These are phyloP conservation scores for Heliconius charithonia DNA, from an alignment of 2,888 invertebrate genomes.

Conservation along the genomic window DNA sequence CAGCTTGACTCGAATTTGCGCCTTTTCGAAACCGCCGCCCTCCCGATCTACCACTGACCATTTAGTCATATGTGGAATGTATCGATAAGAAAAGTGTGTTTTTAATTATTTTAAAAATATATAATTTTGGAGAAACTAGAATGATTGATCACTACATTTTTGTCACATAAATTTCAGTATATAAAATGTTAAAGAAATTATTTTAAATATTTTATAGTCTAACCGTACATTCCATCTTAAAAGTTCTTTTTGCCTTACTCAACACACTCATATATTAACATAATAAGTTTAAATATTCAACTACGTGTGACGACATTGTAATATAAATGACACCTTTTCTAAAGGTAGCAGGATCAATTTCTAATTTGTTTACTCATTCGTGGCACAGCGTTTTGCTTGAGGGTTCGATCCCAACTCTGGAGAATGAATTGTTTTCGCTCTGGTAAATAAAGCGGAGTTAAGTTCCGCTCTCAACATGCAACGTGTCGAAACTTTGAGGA, in stretches of 20 bases:
- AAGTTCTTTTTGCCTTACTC: slow-evolving; percentile 1
- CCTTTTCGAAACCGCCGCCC: too few species aligned
- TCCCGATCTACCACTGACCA: too few species aligned
- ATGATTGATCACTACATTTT: background rate
- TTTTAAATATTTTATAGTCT: background rate
- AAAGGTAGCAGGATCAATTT: background rate
- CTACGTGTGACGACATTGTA: background rate
- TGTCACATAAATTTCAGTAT: background rate
- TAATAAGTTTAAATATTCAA: slow-evolving; percentile 4
- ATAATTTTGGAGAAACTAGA: background rate
- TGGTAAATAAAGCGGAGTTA: too few species aligned
- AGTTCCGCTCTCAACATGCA: too few species aligned
- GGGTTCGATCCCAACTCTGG: background rate
- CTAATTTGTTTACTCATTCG: background rate
- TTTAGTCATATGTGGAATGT: too few species aligned
- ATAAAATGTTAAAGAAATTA: background rate
- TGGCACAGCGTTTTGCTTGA: background rate
- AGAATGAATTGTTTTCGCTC: too few species aligned
- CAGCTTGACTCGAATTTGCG: too few species aligned
- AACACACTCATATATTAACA: slow-evolving; percentile 10
- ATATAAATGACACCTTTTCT: background rate
- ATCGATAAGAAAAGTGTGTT: too few species aligned
- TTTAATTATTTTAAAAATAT: too few species aligned
- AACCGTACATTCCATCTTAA: slow-evolving; percentile 6
- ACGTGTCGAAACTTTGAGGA: too few species aligned